Conservation (phyloP, 2,888 invertebrate species). For the Frankliniella fusca region DNA sequence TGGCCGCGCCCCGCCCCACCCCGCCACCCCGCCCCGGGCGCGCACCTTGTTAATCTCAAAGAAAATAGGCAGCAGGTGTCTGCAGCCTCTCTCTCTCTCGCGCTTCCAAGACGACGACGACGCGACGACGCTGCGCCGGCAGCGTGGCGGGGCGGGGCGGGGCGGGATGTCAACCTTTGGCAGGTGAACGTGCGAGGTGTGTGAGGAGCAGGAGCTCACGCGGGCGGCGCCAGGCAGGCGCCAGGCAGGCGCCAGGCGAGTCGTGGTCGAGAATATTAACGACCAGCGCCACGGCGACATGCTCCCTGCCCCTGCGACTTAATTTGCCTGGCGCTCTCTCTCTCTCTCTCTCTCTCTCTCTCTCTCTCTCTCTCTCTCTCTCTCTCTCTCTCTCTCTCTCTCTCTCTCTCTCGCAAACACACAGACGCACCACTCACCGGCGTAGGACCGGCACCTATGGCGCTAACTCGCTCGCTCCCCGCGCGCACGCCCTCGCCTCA, state of each 20-base stretch:
- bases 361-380: not conserved
- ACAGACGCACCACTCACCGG: not conserved
- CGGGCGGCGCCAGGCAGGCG: not conserved
- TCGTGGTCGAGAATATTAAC: conserved; percentile 4
- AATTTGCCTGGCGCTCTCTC: not conserved
- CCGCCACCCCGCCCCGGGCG: not conserved
- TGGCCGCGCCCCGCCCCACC: not conserved
- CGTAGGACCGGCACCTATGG: not conserved
- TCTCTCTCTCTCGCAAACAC: not conserved
- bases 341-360: not conserved
- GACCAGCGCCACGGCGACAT: not conserved
- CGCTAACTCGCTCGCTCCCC: not conserved
- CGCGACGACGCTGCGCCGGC: too few relatives aligned
- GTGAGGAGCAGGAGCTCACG: not conserved
- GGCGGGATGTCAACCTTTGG: not conserved
- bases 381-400: conserved; percentile 8
- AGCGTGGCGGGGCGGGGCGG: too few relatives aligned
- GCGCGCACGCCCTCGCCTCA: not conserved
- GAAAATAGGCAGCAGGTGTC: conserved; percentile 10
- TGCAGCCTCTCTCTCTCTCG: not conserved
- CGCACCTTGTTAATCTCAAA: conserved; percentile 4
- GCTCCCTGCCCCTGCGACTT: not conserved
- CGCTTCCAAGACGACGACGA: not conserved
- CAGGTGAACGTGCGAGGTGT: not conserved
- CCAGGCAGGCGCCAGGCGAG: not conserved